These are phyloP conservation scores for Archaeoteleia sp. DNA, from an alignment of 2,888 invertebrate genomes.

Conservation along the genomic window DNA sequence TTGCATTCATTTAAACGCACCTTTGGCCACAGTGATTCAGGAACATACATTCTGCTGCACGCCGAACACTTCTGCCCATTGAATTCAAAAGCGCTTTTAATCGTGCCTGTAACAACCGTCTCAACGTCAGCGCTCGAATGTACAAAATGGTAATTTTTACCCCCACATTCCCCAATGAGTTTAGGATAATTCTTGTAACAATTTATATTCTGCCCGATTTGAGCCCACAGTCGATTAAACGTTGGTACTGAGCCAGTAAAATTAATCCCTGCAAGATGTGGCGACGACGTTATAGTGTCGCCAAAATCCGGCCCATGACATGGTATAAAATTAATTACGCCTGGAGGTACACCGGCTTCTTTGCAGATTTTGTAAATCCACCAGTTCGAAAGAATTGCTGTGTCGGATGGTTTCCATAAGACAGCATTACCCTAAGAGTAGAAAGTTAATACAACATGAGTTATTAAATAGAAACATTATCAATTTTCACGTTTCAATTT, in stretches of 20 bases:
- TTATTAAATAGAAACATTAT: too few species aligned
- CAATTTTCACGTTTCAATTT: too few species aligned
- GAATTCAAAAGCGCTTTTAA: constrained; percentile 96
- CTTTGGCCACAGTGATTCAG: constrained; percentile 88
- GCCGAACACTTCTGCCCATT: constrained; percentile 99
- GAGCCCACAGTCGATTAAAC: constrained; percentile 93
- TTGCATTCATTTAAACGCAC: too few species aligned
- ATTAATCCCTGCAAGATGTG: constrained; percentile 93
- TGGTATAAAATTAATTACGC: constrained; percentile 98
- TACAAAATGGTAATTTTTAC: constrained; percentile 98
- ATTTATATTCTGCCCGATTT: constrained; percentile 91
- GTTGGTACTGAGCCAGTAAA: constrained; percentile 99
- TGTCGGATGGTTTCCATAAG: constrained; percentile 99
- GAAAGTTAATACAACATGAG: too few species aligned
- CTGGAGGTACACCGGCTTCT: constrained; percentile 97
- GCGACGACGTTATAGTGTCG: constrained; percentile 88
- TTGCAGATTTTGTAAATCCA: constrained; percentile 92
- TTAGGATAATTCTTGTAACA: constrained; percentile 93
- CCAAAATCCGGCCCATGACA: constrained; percentile 97
- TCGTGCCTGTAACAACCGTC: constrained; percentile 88
- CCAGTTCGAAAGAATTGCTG: constrained; percentile 97
- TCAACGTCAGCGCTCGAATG: constrained; percentile 92
- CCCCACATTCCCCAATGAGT: constrained; percentile 97
- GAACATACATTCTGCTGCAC: constrained; percentile 97
- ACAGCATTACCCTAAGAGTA: constrained; percentile 91